Evolutionary conservation across 2,888 invertebrate genomes (phyloP), one percentile per base, ranked within the genome.

Genomic region (Eupithecia pulchellata): DNA sequence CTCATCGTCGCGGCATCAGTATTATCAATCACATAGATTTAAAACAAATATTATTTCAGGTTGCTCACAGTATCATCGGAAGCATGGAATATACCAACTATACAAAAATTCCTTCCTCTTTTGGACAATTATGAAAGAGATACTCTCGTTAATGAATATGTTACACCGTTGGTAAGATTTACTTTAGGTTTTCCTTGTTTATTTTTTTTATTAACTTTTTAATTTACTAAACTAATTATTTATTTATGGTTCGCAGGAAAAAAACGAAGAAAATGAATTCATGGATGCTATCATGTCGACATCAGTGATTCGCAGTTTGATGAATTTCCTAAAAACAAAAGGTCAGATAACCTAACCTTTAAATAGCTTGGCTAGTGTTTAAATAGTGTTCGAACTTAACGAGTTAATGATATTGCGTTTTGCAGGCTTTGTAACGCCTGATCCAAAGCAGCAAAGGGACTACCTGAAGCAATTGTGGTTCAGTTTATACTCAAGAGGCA

Each of bases 91-190:
- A 96, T 96, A 76, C 94, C 96, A 6, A 97, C 98, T 2, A 96
- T 98, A 73, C 95, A 96, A 76, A 97, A 96, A 81, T 95, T 98
- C 78, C 86, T 96, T 60, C 91, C 95, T 36, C 95, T 99, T 58
- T 96, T 97, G 86, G 97, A 99, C 86, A 99, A 99, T 89, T 99
- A 98, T 86, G 96, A 98, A 82, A 91, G 96, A 71, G 96, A 97
- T 78, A 96, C 96, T 0, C 91, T 95, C 68, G 94, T 95, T n/a
- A 96, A 96, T 81, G 98, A 98, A 89, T 92, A 97, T 79, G 96
- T 97, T 32, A 97, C 97, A 2, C 92, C 96, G 25, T 95, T 95
- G 90, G 94, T 94, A 85, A 63, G 30, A 25, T 25, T 25, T 20
- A 47, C 32, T 32, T 4, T n/a, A 32, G 32, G 6, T 32, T 4